Evolutionary conservation across 2,797 vertebrate species (phyloP).

Genomic region (Saxicola maurus): DNA sequence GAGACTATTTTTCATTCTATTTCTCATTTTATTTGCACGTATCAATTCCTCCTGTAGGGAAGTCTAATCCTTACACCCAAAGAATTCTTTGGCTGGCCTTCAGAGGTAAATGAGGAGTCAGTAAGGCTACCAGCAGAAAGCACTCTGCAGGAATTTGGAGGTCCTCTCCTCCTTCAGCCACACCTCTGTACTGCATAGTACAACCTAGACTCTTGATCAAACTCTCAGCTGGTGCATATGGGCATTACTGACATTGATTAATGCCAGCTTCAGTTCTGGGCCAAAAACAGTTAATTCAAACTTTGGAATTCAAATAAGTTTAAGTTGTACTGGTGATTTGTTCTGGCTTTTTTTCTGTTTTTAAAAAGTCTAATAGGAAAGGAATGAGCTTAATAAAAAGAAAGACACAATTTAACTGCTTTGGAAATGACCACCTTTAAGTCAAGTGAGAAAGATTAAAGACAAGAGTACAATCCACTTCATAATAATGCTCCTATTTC

Average conservation of each 20-base stretch:
- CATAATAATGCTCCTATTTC: neutral
- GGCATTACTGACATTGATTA: neutral
- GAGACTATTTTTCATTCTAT: neutral
- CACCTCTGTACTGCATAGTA: neutral
- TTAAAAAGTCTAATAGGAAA: neutral
- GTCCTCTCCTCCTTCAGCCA: neutral
- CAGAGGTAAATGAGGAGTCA: neutral
- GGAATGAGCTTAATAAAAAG: neutral
- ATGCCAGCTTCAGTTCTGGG: neutral
- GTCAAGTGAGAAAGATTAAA: neutral
- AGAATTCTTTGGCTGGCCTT: constrained; percentile 1
- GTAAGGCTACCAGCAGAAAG: neutral
- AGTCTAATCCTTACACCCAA: neutral
- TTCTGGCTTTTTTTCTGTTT: neutral
- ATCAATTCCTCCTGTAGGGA: neutral
- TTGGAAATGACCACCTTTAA: neutral
- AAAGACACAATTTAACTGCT: neutral
- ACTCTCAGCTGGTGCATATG: neutral
- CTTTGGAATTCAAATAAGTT: neutral
- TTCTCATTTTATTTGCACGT: neutral
- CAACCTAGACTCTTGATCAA: neutral
- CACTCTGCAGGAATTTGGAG: neutral
- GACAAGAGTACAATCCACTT: neutral
- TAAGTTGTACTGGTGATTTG: neutral
- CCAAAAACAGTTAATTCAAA: neutral